Evolutionary conservation across 2,797 vertebrate species (phyloP).

Genomic region (Distichodus sexfasciatus): DNA sequence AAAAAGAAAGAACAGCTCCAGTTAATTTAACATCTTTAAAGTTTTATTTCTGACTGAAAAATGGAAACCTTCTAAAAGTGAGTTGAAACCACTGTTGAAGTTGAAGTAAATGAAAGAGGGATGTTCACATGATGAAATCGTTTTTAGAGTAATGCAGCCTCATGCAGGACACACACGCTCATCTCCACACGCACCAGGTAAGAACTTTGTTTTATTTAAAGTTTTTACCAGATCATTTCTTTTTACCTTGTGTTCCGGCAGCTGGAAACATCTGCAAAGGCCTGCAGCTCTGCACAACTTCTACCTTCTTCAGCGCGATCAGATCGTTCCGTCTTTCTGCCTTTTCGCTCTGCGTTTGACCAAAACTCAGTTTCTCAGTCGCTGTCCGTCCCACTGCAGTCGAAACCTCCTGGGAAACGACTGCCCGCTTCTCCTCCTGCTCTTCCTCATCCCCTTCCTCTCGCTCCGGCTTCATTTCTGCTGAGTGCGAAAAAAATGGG

Average conservation of each 20-base stretch:
- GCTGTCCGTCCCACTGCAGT: constrained; percentile 54
- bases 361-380: constrained; percentile 42
- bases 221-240: not conserved
- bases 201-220: no score
- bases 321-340: constrained; percentile 51
- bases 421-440: constrained; percentile 13
- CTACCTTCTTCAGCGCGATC: constrained; percentile 71
- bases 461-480: constrained; percentile 35
- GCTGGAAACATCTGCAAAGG: constrained; percentile 56
- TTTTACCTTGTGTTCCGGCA: not conserved
- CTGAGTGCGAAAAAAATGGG: constrained; percentile 18
- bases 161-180: no score
- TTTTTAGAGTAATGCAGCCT: no score
- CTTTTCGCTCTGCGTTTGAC: constrained; percentile 5
- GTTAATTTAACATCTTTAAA: no score
- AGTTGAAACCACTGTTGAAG: no score
- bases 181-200: no score
- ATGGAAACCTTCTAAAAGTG: no score
- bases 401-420: constrained; percentile 51
- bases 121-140: no score
- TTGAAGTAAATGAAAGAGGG: no score
- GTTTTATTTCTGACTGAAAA: no score
- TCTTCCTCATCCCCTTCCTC: no score
- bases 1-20: no score
- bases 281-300: constrained; percentile 66